Conservation (phyloP, 2,113 vertebrate genomes). For the Xenopus laevis region DNA sequence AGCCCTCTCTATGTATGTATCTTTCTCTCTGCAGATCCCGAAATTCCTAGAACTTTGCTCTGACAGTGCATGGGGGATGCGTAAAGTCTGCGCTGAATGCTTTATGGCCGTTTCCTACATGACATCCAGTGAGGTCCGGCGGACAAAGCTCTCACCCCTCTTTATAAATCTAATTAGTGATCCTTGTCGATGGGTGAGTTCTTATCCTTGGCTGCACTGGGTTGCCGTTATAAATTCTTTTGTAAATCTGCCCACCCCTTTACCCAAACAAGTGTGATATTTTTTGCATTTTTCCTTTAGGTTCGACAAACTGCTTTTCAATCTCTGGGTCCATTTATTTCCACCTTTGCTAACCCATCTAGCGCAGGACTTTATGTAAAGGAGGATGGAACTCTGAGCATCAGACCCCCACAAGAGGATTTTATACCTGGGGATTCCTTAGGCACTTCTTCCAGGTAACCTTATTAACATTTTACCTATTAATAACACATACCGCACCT, state of each 20-base stretch:
- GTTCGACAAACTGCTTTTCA: slow-evolving; percentile 88
- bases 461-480: too few species aligned
- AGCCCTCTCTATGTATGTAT: background rate
- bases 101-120: slow-evolving; percentile 82
- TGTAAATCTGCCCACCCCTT: too few species aligned
- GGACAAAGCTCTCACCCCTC: slow-evolving; percentile 74
- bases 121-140: slow-evolving; percentile 75
- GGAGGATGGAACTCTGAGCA: slow-evolving; percentile 71
- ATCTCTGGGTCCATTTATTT: slow-evolving; percentile 84
- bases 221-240: too few species aligned
- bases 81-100: slow-evolving; percentile 84
- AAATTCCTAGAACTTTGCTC: slow-evolving; percentile 87
- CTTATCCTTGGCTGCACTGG: too few species aligned
- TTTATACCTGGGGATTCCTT: background rate
- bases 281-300: slow-evolving; percentile 51
- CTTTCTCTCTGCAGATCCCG: slow-evolving; percentile 67
- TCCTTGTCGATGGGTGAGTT: slow-evolving; percentile 79
- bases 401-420: slow-evolving; percentile 42
- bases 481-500: too few species aligned
- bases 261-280: background rate
- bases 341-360: slow-evolving; percentile 85
- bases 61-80: slow-evolving; percentile 82
- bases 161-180: slow-evolving; percentile 89
- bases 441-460: slow-evolving; percentile 46
- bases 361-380: slow-evolving; percentile 73